phyloP scores from a whole-genome alignment of 2,888 invertebrate species.

The Eumerus sabulonum region DNA sequence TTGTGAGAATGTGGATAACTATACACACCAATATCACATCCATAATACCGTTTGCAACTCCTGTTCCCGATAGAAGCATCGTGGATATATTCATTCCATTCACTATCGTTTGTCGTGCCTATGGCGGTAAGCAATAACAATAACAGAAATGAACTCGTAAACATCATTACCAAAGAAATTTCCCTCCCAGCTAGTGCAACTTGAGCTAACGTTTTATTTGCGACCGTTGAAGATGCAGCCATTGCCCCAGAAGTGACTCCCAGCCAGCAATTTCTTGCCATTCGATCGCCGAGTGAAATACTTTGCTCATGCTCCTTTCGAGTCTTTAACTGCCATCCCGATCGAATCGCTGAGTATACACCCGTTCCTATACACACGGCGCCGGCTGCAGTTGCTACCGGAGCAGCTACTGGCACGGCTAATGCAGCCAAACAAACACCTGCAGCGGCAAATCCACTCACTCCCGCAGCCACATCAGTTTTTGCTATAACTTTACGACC shows the following conservation, averaged over 20 bases:
- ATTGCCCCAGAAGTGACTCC: constrained; percentile 72
- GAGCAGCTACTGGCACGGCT: constrained; percentile 71
- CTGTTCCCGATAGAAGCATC: constrained; percentile 74
- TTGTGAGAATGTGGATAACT: not conserved
- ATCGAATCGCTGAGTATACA: constrained; percentile 72
- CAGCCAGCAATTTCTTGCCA: constrained; percentile 74
- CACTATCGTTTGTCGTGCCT: constrained; percentile 71
- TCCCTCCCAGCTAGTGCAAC: constrained; percentile 72
- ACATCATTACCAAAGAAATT: constrained; percentile 71
- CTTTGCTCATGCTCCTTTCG: constrained; percentile 75
- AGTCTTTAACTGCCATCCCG: constrained; percentile 71
- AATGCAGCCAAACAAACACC: constrained; percentile 70
- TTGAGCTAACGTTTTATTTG: constrained; percentile 71
- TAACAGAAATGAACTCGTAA: not conserved
- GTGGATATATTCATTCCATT: constrained; percentile 76
- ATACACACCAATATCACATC: constrained; percentile 74
- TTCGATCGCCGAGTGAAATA: constrained; percentile 71
- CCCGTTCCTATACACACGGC: constrained; percentile 70
- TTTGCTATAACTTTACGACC: constrained; percentile 54
- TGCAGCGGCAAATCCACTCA: constrained; percentile 71
- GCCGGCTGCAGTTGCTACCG: constrained; percentile 71
- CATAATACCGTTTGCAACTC: constrained; percentile 73
- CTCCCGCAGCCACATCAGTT: constrained; percentile 70
- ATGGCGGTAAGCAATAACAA: not conserved
- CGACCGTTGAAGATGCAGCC: constrained; percentile 73